Base-by-base conservation (phyloP, 2,797 vertebrate species). In the Merluccius polli region DNA sequence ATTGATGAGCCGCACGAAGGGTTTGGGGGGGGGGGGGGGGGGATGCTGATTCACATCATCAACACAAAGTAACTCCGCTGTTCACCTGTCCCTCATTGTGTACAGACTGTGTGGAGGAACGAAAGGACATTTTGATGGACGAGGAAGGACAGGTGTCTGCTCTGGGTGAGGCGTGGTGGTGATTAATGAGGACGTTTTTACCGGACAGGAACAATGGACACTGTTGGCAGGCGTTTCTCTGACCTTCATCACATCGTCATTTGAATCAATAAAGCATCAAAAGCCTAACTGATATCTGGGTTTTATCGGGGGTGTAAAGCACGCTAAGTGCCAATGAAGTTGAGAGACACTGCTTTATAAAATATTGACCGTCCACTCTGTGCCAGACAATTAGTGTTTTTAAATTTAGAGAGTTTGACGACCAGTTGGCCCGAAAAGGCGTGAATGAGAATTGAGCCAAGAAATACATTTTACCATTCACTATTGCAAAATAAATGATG, bases 51-150 rank as follows among this genome's bases (percentile, higher is more conserved):
- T 48, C 15, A 12, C 36, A 38, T 3, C 33, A 48, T 10, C 59
- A 65, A 11, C 59, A 3, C 8, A 27, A 9, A 24, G 7, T 16
- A 44, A 15, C 41, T 15, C 6, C 16, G 31, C n/a, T 29, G 31
- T 70, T 48, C 21, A 71, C 74, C 32, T 68, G 38, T 76, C 73
- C 29, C 16, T 38, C 36, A 48, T 7, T 63, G 75, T 81, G 78
- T 63, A 48, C 41, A 73, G 48, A 71, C 44, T 48, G 68, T 74
- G 59, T 12, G 75, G 71, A 75, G 75, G 77, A 77, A 76, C 68
- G 73, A 82, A 82, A 86, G 82, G 82, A 29, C 78, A 32, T 77
- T 81, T 74, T 84, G 82, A 88, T 83, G 77, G 77, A 88, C 84
- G 78, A 82, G 76, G 80, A 70, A 76, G 77, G 52, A 76, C 41